Conservation (phyloP, 2,888 invertebrate genomes). For the Caenorhabditis macrosperma region DNA sequence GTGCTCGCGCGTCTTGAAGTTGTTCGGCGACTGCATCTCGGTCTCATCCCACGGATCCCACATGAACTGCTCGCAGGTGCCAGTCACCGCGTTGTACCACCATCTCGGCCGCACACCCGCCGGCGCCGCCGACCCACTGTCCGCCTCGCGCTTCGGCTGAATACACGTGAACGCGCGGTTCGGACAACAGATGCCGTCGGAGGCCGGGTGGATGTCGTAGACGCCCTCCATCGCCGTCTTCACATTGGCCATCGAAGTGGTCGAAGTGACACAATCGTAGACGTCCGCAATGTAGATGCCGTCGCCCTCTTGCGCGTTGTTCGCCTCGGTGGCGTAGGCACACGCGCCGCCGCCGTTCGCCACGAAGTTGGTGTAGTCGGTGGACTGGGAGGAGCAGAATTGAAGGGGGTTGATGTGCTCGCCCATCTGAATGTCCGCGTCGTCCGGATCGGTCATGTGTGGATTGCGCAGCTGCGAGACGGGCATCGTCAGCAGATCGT, state of each 20-base stretch:
- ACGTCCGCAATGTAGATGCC: constrained; percentile 79
- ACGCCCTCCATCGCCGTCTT: constrained; percentile 80
- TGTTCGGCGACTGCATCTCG: constrained; percentile 79
- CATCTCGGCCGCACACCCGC: constrained; percentile 78
- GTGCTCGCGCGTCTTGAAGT: constrained; percentile 79
- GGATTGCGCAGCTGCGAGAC: constrained; percentile 79
- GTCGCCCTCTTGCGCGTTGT: constrained; percentile 66
- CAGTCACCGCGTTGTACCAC: constrained; percentile 79
- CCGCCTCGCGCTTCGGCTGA: constrained; percentile 79
- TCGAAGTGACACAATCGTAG: constrained; percentile 77
- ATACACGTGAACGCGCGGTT: constrained; percentile 79
- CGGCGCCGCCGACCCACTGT: constrained; percentile 77
- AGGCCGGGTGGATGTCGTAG: constrained; percentile 76
- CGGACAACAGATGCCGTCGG: constrained; percentile 79
- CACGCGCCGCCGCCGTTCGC: constrained; percentile 77
- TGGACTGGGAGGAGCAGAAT: constrained; percentile 76
- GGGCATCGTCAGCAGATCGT: constrained; percentile 79
- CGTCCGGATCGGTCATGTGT: constrained; percentile 80
- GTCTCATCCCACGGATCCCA: constrained; percentile 80
- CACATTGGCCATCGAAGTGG: constrained; percentile 77
- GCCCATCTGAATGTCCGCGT: constrained; percentile 78
- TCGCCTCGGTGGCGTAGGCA: constrained; percentile 64
- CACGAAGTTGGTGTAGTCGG: constrained; percentile 78
- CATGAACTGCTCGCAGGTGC: constrained; percentile 79
- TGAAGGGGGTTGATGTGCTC: constrained; percentile 80